Evolutionary conservation across 2,797 vertebrate genomes (phyloP), one percentile per base, ranked within the genome.

Genomic region (Galago senegalensis): DNA sequence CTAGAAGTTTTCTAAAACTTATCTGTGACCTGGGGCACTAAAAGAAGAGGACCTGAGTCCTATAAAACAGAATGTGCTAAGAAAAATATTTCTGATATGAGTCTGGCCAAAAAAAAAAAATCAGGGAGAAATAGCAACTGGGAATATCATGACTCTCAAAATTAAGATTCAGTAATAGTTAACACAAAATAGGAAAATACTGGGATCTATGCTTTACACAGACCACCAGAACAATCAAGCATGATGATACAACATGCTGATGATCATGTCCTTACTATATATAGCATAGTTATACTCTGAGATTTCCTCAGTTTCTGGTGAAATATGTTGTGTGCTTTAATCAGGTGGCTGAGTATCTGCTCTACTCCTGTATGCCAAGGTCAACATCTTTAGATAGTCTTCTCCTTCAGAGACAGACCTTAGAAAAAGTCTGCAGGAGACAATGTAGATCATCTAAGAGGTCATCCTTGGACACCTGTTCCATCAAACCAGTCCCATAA

Each of bases 71-170:
- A 84, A 93, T 18, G 23, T 80, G 16, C 34, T 90, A 53, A 65
- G 77, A 72, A 90, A 77, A 81, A 75, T 25, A 63, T 84, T 87
- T 89, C 40, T n/a, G 31, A 91, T 81, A 31, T 63, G 37, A 18
- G 16, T 7, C 27, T 49, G 27, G 60, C 13, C 72, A 70, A 43
- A 56, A 84, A 70, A 43, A 56, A 84, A 75, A 80, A 67, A 81
- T 95, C 49, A 95, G 46, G 65, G 56, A 88, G 40, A 89, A 92
- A 87, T 72, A 67, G 75, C 25, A 96, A 83, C n/a, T 43, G 17
- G 86, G 16, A 21, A 12, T 5, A 40, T 37, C 13, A 86, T 75
- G 67, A 40, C 14, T 20, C 23, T 65, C 49, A 84, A 87, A 80
- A 40, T 87, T 43, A 81, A 79, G 58, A 92, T 49, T 84, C 40